Base-by-base conservation (phyloP, 1,140 invertebrate species). In the Camponotus pennsylvanicus region DNA sequence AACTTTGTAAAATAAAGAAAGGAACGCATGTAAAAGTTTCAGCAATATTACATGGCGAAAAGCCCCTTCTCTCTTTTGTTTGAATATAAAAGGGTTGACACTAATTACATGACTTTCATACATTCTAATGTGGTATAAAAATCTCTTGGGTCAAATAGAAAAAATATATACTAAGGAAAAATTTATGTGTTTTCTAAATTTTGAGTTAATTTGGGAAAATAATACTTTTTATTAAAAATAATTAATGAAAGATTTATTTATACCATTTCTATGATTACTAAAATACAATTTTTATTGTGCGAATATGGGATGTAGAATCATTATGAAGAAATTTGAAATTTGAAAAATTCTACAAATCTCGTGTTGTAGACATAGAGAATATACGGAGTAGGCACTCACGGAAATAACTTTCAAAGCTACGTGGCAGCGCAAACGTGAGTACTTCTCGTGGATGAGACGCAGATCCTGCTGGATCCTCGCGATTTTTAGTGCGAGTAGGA, bases 391-490 rank as follows among this genome's bases (percentile, higher is more conserved):
- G 45, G 15, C 64, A 80, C 32, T 80, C 34, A 70, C 64, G 21
- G 45, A 80, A 80, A 80, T 80, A 80, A 69, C 77, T 69, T 55
- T 80, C 6, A 80, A 80, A 80, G 77, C 64, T 69, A 37, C n/a
- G 64, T 55, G 45, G 77, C 67, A 80, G 64, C 34, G 77, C 77
- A 69, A 80, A 80, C 77, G 77, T 80, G 64, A 80, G 77, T 52
- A 70, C 55, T 70, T 80, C 77, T 69, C 45, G 34, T 13, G 34
- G 45, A 80, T 80, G 77, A 80, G 77, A 69, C 64, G 5, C 45
- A 34, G 34, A 69, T 55, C 64, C 67, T 69, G 32, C 8, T 40
- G 64, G 32, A 55, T 55, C 55, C 9, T 27, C 32, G 21, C 21
- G 45, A 69, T 66, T 55, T 69, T 70, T 70, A 67, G 13, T 37